phyloP scores from a whole-genome alignment of 2,113 vertebrate species.

The Hyperopisus bebe region DNA sequence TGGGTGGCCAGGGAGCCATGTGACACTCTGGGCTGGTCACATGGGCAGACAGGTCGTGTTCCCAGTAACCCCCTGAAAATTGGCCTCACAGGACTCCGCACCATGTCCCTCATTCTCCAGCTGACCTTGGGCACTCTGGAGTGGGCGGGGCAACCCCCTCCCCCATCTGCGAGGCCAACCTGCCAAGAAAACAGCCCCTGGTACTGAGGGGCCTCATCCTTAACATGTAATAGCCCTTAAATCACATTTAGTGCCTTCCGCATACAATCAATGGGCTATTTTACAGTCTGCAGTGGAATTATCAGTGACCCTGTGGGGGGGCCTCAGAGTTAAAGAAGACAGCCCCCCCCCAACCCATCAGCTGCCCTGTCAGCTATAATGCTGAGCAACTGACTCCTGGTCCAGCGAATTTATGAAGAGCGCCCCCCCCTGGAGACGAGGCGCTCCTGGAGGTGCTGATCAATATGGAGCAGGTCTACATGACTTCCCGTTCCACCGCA shows the following conservation, averaged over 20 bases:
- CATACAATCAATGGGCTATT: slow-evolving; percentile 55
- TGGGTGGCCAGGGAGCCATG: too few relatives aligned
- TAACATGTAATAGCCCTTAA: slow-evolving; percentile 56
- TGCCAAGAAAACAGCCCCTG: slow-evolving; percentile 42
- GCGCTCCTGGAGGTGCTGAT: slow-evolving; percentile 55
- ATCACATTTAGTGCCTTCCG: slow-evolving; percentile 53
- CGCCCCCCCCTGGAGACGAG: slow-evolving; percentile 52
- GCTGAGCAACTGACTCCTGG: slow-evolving; percentile 45
- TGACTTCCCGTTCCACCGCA: slow-evolving; percentile 53
- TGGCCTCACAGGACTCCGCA: neutral
- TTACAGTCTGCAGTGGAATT: slow-evolving; percentile 50
- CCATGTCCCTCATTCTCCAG: neutral
- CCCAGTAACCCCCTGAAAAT: neutral
- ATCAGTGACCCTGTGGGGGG: slow-evolving; percentile 33
- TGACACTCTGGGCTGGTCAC: too few relatives aligned
- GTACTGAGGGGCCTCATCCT: slow-evolving; percentile 40
- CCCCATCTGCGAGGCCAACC: neutral
- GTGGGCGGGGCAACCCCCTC: slow-evolving; percentile 40
- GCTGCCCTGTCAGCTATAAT: slow-evolving; percentile 48
- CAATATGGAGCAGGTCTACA: slow-evolving; percentile 56
- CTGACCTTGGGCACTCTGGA: slow-evolving; percentile 33
- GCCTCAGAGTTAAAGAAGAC: neutral
- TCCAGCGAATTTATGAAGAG: slow-evolving; percentile 47
- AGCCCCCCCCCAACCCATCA: slow-evolving; percentile 31
- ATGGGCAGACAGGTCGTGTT: neutral